A percentile compares a stretch with the other conserved stretches of the same genome.
Evolutionary conservation across 2,113 vertebrate genomes (phyloP).

Genomic region (Notarius quadriscutis): DNA sequence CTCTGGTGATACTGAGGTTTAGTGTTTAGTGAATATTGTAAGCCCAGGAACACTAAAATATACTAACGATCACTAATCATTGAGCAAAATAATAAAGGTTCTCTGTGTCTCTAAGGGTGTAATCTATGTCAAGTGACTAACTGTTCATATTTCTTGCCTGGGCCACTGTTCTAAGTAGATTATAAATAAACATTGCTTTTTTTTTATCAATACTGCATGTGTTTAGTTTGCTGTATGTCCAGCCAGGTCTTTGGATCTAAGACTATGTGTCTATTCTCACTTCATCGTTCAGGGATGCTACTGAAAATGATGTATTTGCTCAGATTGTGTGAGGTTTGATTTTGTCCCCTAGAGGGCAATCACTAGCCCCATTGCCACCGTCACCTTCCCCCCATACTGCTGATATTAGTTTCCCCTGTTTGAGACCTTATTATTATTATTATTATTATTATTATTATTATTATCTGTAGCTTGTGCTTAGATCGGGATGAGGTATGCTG

Average conservation of each 20-base stretch:
- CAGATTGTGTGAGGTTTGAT: constrained; percentile 61
- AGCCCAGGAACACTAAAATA: neutral
- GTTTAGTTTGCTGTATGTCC: constrained; percentile 69
- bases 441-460: no score
- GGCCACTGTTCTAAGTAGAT: neutral
- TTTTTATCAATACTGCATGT: constrained; percentile 30
- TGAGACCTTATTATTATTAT: constrained; percentile 3
- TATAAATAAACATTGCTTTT: no score
- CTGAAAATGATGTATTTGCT: constrained; percentile 67
- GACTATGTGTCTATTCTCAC: constrained; percentile 31
- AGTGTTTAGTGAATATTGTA: neutral
- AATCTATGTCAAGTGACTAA: constrained; percentile 1
- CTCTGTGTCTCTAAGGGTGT: neutral
- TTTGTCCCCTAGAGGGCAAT: constrained; percentile 81
- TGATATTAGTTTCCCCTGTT: constrained; percentile 32
- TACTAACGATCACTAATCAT: no score
- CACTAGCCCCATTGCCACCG: constrained; percentile 75
- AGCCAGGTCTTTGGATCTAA: constrained; percentile 54
- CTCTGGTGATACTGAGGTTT: neutral
- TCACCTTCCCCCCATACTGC: constrained; percentile 69
- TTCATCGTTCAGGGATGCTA: constrained; percentile 69
- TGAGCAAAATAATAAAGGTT: neutral
- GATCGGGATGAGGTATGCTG: constrained; percentile 9
- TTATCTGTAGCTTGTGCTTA: neutral
- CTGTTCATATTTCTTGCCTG: constrained; percentile 13